Conservation (phyloP, 2,888 invertebrate species). For the Torymus aiolomorphi region DNA sequence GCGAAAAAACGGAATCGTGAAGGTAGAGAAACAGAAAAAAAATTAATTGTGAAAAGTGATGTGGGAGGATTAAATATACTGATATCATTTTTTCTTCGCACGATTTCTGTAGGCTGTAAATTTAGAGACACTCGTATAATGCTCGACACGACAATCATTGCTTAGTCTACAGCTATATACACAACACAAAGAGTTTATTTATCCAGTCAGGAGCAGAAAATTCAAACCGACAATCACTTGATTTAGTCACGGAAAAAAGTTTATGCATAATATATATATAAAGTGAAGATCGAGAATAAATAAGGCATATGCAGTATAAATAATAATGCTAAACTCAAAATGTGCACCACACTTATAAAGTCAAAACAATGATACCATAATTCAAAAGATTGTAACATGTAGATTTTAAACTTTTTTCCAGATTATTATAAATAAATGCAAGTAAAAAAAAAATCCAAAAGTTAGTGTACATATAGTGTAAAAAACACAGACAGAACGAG, state of each 20-base stretch:
- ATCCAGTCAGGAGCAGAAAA: slow-evolving; percentile 24
- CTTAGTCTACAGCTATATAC: slow-evolving; percentile 22
- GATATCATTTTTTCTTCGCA: slow-evolving; percentile 1
- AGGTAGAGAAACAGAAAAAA: slow-evolving; percentile 11
- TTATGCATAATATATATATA: slow-evolving; percentile 8
- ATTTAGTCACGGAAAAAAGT: slow-evolving; percentile 37
- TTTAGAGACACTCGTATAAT: slow-evolving; percentile 15
- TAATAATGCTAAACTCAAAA: too few species aligned
- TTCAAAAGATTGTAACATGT: too few species aligned
- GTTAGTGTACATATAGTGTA: slow-evolving; percentile 52
- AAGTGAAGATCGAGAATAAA: slow-evolving; percentile 2
- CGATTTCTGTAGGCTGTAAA: too few species aligned
- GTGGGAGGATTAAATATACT: background rate
- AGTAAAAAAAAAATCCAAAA: slow-evolving; percentile 17
- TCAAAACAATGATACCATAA: too few species aligned
- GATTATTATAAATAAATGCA: background rate
- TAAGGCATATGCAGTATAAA: background rate
- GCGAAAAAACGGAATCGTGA: background rate
- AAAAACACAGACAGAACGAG: slow-evolving; percentile 50
- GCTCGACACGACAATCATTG: slow-evolving; percentile 30
- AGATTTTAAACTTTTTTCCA: slow-evolving; percentile 46
- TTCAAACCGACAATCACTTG: slow-evolving; percentile 4
- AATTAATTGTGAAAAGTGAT: slow-evolving; percentile 9
- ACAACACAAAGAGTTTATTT: slow-evolving; percentile 23
- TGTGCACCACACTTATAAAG: too few species aligned